These are phyloP conservation scores for Pterocles burchelli DNA, from an alignment of 2,113 vertebrate genomes.

Conservation along the genomic window DNA sequence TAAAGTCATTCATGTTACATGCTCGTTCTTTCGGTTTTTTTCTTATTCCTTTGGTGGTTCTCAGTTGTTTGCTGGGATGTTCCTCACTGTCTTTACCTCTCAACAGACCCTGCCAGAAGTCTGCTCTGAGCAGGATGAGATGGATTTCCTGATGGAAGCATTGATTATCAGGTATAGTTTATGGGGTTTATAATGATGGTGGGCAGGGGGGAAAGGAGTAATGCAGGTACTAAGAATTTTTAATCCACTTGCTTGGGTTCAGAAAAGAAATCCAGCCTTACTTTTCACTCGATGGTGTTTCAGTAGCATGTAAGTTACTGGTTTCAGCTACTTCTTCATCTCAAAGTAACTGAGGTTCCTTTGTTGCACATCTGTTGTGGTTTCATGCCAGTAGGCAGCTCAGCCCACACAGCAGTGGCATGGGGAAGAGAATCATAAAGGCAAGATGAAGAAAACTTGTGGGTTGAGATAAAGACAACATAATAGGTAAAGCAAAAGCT, in stretches of 20 bases:
- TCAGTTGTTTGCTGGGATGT: neutral
- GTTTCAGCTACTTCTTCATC: neutral
- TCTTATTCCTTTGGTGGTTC: neutral
- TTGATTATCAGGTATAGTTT: slow-evolving; percentile 88
- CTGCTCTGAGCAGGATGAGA: slow-evolving; percentile 91
- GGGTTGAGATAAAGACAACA: neutral
- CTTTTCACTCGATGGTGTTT: neutral
- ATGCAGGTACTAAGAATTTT: neutral
- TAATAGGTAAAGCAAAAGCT: neutral
- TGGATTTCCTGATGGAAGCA: slow-evolving; percentile 93
- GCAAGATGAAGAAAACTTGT: neutral
- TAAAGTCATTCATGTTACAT: neutral
- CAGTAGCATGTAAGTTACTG: neutral
- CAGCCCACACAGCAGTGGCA: neutral
- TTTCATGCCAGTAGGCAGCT: neutral
- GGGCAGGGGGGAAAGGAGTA: neutral
- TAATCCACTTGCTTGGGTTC: neutral
- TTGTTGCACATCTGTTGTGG: neutral
- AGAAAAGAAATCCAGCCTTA: neutral
- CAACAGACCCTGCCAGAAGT: slow-evolving; percentile 90
- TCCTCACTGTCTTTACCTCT: neutral
- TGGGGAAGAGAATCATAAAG: neutral
- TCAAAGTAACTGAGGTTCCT: neutral
- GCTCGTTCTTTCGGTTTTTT: neutral
- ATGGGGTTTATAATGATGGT: neutral